Base-by-base conservation (phyloP, 2,888 invertebrate genomes). In the Tachina fera region DNA sequence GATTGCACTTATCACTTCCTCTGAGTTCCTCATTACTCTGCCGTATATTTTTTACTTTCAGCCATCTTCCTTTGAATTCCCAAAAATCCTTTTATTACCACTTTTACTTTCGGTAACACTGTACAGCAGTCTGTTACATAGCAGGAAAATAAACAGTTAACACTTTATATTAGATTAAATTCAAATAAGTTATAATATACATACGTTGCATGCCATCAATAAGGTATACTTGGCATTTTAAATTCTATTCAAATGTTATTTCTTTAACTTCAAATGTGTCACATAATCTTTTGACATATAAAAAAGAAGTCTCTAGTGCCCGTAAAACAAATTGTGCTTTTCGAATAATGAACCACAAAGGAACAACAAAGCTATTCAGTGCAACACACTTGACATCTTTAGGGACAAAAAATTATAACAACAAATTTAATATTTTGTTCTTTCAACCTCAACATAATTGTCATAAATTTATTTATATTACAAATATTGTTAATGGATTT, bases 251-350 rank as follows among this genome's bases (percentile, higher is more conserved):
- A 45, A 22, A 41, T 16, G 16, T 31, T 13, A 49, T 61, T 61
- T 77, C 41, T 51, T 70, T 45, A 56, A 31, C 14, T 31, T 45
- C 31, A 56, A 61, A 31, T 79, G 41, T 71, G 45, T 39, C 61
- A 60, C 13, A 45, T 53, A 53, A 19, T 65, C 47, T 16, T 45
- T 68, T 39, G 3, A 16, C 3, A 11, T 22, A 56, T 22, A 13
- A 61, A 13, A 61, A 49, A 16, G 13, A 56, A 16, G 22, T 13
- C 13, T 39, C 14, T 39, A 67, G 39, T 19, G 14, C 16, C 22
- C 61, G 43, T 16, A 45, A 39, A 72, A 16, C 49, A 72, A 72
- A 83, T 77, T 83, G 83, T 83, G 60, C 77, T 78, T 83, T 78
- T 78, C 11, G 6, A 49, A 49, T n/a, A 60, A 58, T 39, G 9